Evolutionary conservation across 2,113 vertebrate genomes (phyloP), one percentile per base, ranked within the genome.

Genomic region (Choloepus hoffmanni): DNA sequence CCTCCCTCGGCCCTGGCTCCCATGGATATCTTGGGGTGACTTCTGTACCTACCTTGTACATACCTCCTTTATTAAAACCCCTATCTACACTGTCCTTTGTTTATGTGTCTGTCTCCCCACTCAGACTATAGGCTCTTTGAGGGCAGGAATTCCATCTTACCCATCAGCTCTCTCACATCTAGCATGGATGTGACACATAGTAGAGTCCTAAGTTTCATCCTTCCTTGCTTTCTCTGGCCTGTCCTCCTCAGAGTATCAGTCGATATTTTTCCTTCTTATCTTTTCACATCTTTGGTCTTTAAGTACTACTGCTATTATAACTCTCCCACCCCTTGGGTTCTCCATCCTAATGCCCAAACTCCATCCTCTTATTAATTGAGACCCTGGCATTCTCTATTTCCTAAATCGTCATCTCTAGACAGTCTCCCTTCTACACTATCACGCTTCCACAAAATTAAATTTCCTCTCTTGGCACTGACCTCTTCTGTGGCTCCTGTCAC

Each of bases 61-160:
- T n/a, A 50, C 23, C 24, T 84, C 8, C 60, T 95, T 76, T n/a
- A 48, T 85, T 72, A 78, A 16, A n/a, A 40, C 72, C 50, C 77
- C 21, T 53, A 60, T 26, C 15, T 83, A n/a, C 55, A 82, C 7
- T 67, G 74, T 63, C 33, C 43, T 89, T 94, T 79, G 79, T 92
- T 91, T 94, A 30, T 36, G 3, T 1, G 5, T 45, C 67, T 53
- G 89, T 95, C 50, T 94, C 60, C 72, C 40, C 45, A 70, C 0
- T 74, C 26, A 85, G 73, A 50, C 43, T 86, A 7, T 23, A 43
- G 48, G 62, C 53, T 43, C 72, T 55, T 48, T 40, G 58, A 43
- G 53, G 67, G 48, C 70, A 95, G 87, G 92, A 84, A 73, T 92
- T 70, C 77, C 45, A 30, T 73, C 78, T 77, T 92, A 76, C 40